Evolutionary conservation across 2,113 vertebrate species (phyloP).

Genomic region (Burhinus bistriatus): DNA sequence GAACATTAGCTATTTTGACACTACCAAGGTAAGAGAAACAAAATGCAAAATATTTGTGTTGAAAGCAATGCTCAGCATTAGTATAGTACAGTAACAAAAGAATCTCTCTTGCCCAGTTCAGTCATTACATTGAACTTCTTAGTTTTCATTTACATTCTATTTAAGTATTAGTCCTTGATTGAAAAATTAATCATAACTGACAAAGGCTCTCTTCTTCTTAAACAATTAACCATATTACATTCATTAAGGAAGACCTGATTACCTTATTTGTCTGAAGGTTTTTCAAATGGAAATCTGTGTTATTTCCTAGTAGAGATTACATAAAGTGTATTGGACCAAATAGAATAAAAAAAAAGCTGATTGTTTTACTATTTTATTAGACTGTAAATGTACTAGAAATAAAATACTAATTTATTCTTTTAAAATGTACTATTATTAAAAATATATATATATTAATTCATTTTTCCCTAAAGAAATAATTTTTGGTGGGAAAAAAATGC

Average conservation of each 20-base stretch:
- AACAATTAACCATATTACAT: not conserved
- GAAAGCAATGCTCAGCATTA: not conserved
- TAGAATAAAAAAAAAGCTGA: not conserved
- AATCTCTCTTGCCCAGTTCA: not conserved
- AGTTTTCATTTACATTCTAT: not conserved
- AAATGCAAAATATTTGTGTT: not conserved
- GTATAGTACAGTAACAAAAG: not conserved
- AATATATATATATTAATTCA: not conserved
- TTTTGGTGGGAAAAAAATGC: not conserved
- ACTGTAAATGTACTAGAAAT: not conserved
- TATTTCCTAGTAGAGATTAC: not conserved
- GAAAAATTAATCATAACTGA: not conserved
- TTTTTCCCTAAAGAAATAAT: not conserved
- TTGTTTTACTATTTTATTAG: not conserved
- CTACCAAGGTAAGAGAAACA: constrained; percentile 8
- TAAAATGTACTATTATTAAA: not conserved
- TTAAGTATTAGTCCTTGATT: constrained; percentile 27
- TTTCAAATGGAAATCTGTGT: not conserved
- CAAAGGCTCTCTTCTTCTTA: constrained; percentile 9
- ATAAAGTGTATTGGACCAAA: not conserved
- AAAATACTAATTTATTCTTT: not conserved
- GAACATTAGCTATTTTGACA: constrained; percentile 57
- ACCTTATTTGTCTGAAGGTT: not conserved
- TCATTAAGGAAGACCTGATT: not conserved
- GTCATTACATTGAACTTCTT: not conserved